Percentiles rank a stretch among this genome's conserved stretches.
phyloP scores from a whole-genome alignment of 2,888 invertebrate genomes.

The Drosophila incognita region DNA sequence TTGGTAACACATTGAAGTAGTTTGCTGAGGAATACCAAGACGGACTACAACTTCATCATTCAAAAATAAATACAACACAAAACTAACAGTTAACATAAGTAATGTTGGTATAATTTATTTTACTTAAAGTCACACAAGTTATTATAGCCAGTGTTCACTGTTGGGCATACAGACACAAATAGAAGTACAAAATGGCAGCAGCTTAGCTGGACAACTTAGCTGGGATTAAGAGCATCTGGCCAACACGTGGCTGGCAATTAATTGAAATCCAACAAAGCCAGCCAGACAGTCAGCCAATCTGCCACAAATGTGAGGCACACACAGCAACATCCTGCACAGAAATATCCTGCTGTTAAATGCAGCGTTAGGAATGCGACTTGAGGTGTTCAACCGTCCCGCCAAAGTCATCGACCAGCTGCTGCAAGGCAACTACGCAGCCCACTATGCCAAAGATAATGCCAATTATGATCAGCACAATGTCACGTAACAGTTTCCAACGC shows the following conservation, averaged over 20 bases:
- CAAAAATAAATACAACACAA: neutral
- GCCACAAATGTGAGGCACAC: slow-evolving; percentile 34
- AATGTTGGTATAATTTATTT: neutral
- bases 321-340: neutral
- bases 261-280: slow-evolving; percentile 77
- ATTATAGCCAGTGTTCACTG: neutral
- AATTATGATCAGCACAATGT: slow-evolving; percentile 52
- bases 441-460: slow-evolving; percentile 57
- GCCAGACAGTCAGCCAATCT: slow-evolving; percentile 14
- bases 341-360: slow-evolving; percentile 16
- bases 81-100: neutral
- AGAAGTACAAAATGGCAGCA: slow-evolving; percentile 37
- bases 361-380: slow-evolving; percentile 3
- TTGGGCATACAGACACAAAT: slow-evolving; percentile 2
- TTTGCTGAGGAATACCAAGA: too few relatives aligned
- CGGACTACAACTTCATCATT: too few relatives aligned
- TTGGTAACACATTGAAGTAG: neutral
- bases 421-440: slow-evolving; percentile 58
- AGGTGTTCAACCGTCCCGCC: slow-evolving; percentile 31
- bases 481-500: slow-evolving; percentile 59
- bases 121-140: neutral
- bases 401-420: slow-evolving; percentile 56
- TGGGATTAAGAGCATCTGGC: slow-evolving; percentile 35
- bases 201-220: slow-evolving; percentile 50
- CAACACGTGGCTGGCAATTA: slow-evolving; percentile 69